Evolutionary conservation across 2,113 vertebrate genomes (phyloP), one percentile per base, ranked within the genome.

Genomic region (Cyphomyrus plagiostoma): DNA sequence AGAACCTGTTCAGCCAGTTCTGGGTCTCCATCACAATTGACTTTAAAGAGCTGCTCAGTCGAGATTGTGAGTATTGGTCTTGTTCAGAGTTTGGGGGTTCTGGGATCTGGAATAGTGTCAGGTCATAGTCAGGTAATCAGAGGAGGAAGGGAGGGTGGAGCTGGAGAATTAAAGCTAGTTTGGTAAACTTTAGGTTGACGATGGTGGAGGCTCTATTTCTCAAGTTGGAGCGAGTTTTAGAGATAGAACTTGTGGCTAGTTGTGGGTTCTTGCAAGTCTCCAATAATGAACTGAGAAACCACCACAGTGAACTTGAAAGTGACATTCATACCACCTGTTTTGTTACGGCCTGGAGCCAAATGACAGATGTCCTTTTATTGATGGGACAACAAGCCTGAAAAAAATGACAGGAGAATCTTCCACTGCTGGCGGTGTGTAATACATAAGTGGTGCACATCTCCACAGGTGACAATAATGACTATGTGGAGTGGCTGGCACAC

Each of bases 1-100:
- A 95, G 0, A 93, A 93, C 74, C 93, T 97, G 90, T 93, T 95
- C n/a, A 95, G 92, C 89, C 95, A 94, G 48, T 93, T 97, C 88
- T 98, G 97, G 98, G 95, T 98, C 77, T 98, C 98, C 62, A 96
- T 98, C 92, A 99, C 98, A 90, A 96, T 98, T 7, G 98, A 99
- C 92, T 98, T 99, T 94, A 95, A 93, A 91, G 95, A 96, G 50
- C 95, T 98, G 89, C 96, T 99, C 50, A 94, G 90, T 90, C 95
- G 97, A 90, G 96, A 95, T 91, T 99, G 98, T 99, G 94, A 97
- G 96, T 95, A 19, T 82, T 62, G 23, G 19, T 58, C 35, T 30
- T 42, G 48, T 45, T 46, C 35, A 17, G 74, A 80, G 74, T 80
- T 17, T 35, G 74, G 30, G 13, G 74, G 35, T 42, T 80, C 5